Evolutionary conservation across 2,113 vertebrate species (phyloP).

Genomic region (Takifugu flavidus): DNA sequence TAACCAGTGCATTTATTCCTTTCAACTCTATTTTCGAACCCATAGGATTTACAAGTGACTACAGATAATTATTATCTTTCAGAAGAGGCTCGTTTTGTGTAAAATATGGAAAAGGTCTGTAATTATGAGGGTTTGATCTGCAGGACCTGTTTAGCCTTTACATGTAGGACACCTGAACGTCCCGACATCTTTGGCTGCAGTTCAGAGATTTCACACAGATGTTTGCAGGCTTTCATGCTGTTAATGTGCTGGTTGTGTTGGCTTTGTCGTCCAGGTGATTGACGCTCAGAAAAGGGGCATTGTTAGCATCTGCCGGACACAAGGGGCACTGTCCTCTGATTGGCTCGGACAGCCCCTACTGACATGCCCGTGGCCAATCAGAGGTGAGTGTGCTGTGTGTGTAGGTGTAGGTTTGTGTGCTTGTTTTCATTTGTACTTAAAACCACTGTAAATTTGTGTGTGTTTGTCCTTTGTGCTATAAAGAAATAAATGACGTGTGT

Average conservation of each 20-base stretch:
- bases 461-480: not conserved
- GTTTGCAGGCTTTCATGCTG: conserved; percentile 28
- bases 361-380: conserved; percentile 83
- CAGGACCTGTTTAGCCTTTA: not conserved
- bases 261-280: conserved; percentile 74
- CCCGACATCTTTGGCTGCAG: not conserved
- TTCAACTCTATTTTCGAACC: too few relatives aligned
- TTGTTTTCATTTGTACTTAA: conserved; percentile 25
- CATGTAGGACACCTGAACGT: not conserved
- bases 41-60: too few relatives aligned
- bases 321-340: conserved; percentile 80
- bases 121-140: too few relatives aligned
- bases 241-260: conserved; percentile 61
- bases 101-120: too few relatives aligned
- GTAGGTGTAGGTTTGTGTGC: conserved; percentile 26
- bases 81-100: too few relatives aligned
- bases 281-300: conserved; percentile 66
- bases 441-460: not conserved
- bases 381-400: conserved; percentile 73
- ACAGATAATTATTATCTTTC: too few relatives aligned
- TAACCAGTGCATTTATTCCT: too few relatives aligned
- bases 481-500: not conserved
- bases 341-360: conserved; percentile 78
- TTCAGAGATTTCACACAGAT: not conserved
- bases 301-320: conserved; percentile 70